Conservation (phyloP, 2,888 invertebrate genomes). For the Dexiosoma caninum region DNA sequence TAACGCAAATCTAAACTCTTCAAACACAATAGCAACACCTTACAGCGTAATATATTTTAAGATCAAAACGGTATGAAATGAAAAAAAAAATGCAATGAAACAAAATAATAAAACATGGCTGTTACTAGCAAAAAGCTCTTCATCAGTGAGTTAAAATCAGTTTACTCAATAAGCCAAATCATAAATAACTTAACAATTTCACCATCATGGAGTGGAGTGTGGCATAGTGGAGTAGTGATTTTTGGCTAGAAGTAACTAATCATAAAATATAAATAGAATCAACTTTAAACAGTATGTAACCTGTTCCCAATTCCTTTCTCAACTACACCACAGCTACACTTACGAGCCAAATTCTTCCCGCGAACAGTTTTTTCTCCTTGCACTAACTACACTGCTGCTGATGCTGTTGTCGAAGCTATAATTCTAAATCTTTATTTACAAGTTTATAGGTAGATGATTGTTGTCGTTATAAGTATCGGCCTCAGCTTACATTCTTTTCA, state of each 20-base stretch:
- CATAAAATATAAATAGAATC: slow-evolving; percentile 44
- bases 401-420: slow-evolving; percentile 9
- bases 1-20: slow-evolving; percentile 46
- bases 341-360: slow-evolving; percentile 4
- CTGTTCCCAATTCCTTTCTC: slow-evolving; percentile 45
- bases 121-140: not conserved
- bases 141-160: not conserved
- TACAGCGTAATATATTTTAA: slow-evolving; percentile 61
- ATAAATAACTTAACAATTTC: slow-evolving; percentile 60
- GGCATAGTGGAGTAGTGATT: not conserved
- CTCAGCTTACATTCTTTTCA: slow-evolving; percentile 25
- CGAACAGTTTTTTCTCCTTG: not conserved
- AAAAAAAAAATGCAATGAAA: not conserved
- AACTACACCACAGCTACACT: slow-evolving; percentile 22
- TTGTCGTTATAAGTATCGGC: slow-evolving; percentile 34
- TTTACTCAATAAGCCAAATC: slow-evolving; percentile 48
- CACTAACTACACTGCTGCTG: not conserved
- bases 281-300: slow-evolving; percentile 48
- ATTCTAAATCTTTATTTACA: slow-evolving; percentile 36
- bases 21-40: slow-evolving; percentile 55
- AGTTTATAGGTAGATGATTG: slow-evolving; percentile 52
- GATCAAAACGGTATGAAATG: slow-evolving; percentile 27
- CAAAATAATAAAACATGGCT: not conserved
- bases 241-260: slow-evolving; percentile 44
- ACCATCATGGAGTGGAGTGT: slow-evolving; percentile 38